A percentile compares a stretch with the other conserved stretches of the same genome.
Evolutionary conservation across 2,113 vertebrate species (phyloP).

Genomic region (Climacteris rufus): DNA sequence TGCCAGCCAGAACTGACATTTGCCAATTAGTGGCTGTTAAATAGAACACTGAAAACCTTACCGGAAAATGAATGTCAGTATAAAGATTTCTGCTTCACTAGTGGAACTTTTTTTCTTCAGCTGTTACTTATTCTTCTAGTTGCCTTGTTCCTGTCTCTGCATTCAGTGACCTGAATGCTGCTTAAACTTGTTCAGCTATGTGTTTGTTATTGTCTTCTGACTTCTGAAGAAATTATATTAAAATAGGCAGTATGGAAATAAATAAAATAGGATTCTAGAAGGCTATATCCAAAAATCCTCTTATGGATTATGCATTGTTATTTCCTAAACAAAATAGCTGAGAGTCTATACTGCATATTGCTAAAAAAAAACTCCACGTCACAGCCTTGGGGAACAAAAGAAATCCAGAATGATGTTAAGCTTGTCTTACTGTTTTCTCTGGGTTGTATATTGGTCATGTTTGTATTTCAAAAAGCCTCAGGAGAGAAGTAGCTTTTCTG

Average conservation of each 20-base stretch:
- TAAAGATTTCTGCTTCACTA: background rate
- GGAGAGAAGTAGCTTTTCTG: background rate
- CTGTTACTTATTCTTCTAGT: background rate
- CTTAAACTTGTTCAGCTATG: background rate
- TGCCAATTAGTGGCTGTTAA: background rate
- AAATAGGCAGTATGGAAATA: slow-evolving; percentile 2
- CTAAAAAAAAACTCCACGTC: accelerated
- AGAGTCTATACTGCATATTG: background rate
- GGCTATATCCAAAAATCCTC: slow-evolving; percentile 22
- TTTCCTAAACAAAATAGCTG: slow-evolving; percentile 3
- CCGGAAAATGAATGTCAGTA: background rate
- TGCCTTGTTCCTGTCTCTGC: background rate
- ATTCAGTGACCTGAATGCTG: background rate
- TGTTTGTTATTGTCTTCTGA: background rate
- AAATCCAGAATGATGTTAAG: background rate
- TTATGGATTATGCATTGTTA: slow-evolving; percentile 41
- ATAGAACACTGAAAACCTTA: background rate
- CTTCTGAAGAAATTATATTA: background rate
- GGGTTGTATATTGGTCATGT: background rate
- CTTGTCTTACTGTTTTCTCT: background rate
- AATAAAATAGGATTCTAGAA: slow-evolving; percentile 4
- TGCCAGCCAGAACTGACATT: background rate
- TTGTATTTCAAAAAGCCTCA: background rate
- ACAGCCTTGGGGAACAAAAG: background rate
- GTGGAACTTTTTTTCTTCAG: background rate